Base-by-base conservation (phyloP, 2,113 vertebrate genomes). In the Xenopus tropicalis region DNA sequence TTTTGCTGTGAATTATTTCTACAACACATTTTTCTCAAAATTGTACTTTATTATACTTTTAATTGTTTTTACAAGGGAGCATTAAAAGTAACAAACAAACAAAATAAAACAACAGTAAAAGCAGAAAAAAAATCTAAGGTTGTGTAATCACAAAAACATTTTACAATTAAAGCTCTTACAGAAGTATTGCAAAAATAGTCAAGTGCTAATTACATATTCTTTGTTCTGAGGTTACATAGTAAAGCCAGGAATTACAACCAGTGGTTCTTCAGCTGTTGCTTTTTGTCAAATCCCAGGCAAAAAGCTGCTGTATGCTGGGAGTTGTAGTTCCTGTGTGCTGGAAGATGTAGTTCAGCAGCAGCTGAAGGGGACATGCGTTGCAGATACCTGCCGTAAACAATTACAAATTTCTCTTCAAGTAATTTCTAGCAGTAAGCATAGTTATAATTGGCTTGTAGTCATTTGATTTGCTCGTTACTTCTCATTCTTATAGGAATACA, bases 141-240 rank as follows among this genome's bases (percentile, higher is more conserved):
- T 20, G 37, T 72, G 24, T n/a, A 37, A 37, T 37, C 22, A 61
- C 3, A 58, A 58, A 14, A 20, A 21, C 14, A 57, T 42, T 43
- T 42, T 19, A 72, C 24, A 48, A 14, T 48, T 48, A 48, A 48
- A 14, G 46, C 16, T 17, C 11, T 14, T 48, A 48, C 46, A 48
- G 46, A 54, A 22, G 24, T 71, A 71, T 46, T 48, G 3, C 10
- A 66, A 73, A 57, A 22, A 62, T 73, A 69, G 74, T 76, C 65
- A 72, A 66, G 19, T 62, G 77, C 71, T 79, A 77, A 84, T 83
- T 83, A 70, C 80, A 61, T 69, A 66, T n/a, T 77, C 77, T 78
- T 77, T 9, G 6, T 61, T 66, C 78, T 77, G 69, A 37, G 29
- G 29, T 48, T 48, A 48, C 16, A 48, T 48, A 13, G 13, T 48